Evolutionary conservation across 2,888 invertebrate genomes (phyloP).

Genomic region (Therioaphis trifolii): DNA sequence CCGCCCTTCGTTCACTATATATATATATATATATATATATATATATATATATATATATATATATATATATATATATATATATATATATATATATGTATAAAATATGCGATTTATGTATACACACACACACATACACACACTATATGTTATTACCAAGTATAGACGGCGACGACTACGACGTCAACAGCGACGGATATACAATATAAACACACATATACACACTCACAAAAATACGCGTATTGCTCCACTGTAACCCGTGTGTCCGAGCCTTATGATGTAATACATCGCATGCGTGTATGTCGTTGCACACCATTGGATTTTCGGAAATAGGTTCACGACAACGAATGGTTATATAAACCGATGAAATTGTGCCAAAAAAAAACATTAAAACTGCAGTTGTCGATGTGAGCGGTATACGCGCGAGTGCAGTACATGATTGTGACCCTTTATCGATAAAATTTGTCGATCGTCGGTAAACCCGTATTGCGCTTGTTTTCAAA

Average conservation of each 20-base stretch:
- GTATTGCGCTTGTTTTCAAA: background rate
- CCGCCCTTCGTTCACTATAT: background rate
- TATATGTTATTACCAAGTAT: background rate
- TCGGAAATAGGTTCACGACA: background rate
- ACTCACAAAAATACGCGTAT: background rate
- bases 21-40: background rate
- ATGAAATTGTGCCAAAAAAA: background rate
- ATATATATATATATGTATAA: too few species aligned
- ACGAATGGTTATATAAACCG: slow-evolving; percentile 13
- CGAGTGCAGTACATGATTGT: too few species aligned
- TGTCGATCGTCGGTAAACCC: too few species aligned
- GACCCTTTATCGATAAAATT: too few species aligned
- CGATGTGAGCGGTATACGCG: too few species aligned
- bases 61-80: too few species aligned
- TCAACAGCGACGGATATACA: too few species aligned
- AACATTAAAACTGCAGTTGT: background rate
- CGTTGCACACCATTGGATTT: background rate
- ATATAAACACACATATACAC: too few species aligned
- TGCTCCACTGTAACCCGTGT: background rate
- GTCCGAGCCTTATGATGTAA: slow-evolving; percentile 36
- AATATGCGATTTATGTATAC: background rate
- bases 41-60: too few species aligned
- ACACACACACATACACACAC: background rate
- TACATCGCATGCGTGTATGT: background rate
- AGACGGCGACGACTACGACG: background rate